Evolutionary conservation across 1,140 invertebrate species (phyloP).

Genomic region (Stegodyphus dumicola): DNA sequence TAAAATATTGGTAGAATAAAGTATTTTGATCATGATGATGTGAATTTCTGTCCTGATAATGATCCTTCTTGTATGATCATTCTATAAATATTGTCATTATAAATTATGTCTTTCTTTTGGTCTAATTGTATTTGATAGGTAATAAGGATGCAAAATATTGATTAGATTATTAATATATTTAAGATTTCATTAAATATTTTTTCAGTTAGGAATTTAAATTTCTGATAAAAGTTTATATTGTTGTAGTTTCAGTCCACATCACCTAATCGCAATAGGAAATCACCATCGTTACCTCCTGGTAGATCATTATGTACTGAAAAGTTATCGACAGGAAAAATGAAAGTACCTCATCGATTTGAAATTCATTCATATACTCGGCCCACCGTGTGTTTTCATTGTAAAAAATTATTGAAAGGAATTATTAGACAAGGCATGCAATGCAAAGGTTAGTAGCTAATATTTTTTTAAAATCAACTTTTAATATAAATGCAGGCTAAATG

Average conservation of each 20-base stretch:
- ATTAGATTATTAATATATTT: not conserved
- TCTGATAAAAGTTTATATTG: not conserved
- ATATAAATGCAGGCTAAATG: too few species aligned
- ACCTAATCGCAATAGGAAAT: conserved; percentile 69
- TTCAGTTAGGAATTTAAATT: not conserved
- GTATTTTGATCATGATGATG: too few species aligned
- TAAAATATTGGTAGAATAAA: too few species aligned
- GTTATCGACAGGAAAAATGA: conserved; percentile 78
- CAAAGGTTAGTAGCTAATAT: conserved; percentile 71
- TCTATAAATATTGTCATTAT: too few species aligned
- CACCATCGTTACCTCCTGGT: conserved; percentile 79
- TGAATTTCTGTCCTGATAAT: too few species aligned
- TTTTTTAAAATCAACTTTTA: not conserved
- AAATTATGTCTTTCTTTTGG: too few species aligned
- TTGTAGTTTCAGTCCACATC: conserved; percentile 40
- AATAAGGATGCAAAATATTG: not conserved
- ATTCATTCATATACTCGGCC: conserved; percentile 89
- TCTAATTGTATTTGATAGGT: not conserved
- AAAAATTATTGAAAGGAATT: conserved; percentile 92
- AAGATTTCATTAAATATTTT: not conserved
- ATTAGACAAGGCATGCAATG: conserved; percentile 98
- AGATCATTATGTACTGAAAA: conserved; percentile 79
- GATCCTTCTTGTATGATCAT: too few species aligned
- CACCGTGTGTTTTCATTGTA: conserved; percentile 95
- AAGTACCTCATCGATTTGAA: conserved; percentile 86